phyloP scores from a whole-genome alignment of 1,140 invertebrate genomes.

The Tachypleus tridentatus region DNA sequence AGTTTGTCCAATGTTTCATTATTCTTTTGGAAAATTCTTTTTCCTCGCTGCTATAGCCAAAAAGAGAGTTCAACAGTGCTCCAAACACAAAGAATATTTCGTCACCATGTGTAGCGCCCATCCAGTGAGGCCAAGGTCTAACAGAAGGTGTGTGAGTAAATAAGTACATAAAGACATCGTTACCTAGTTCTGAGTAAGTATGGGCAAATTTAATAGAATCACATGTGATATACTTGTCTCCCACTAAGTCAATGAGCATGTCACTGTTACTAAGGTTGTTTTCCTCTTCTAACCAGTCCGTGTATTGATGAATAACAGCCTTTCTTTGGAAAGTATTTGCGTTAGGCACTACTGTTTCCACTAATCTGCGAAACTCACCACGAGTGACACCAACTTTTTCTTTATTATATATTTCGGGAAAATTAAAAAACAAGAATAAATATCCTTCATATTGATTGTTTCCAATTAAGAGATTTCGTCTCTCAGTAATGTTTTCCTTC shows the following conservation, averaged over 20 bases:
- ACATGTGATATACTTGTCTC: slow-evolving; percentile 93
- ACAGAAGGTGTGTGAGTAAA: slow-evolving; percentile 41
- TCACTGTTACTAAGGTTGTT: slow-evolving; percentile 70
- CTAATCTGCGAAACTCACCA: slow-evolving; percentile 60
- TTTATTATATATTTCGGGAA: slow-evolving; percentile 66
- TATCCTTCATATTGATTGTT: slow-evolving; percentile 88
- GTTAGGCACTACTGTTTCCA: slow-evolving; percentile 67
- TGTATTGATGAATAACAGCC: slow-evolving; percentile 71
- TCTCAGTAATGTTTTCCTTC: slow-evolving; percentile 75
- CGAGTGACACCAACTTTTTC: slow-evolving; percentile 64
- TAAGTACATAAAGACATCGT: slow-evolving; percentile 90
- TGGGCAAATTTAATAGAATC: slow-evolving; percentile 79
- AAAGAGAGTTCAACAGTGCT: no score
- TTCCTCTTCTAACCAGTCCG: slow-evolving; percentile 76
- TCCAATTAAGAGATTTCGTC: slow-evolving; percentile 84
- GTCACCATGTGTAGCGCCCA: no score
- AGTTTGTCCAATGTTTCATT: no score
- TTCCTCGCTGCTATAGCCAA: no score
- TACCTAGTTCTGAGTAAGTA: slow-evolving; percentile 70
- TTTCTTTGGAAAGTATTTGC: slow-evolving; percentile 67
- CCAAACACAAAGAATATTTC: no score
- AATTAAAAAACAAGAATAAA: slow-evolving; percentile 87
- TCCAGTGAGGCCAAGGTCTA: no score
- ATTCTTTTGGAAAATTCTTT: no score
- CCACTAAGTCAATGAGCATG: slow-evolving; percentile 85